Evolutionary conservation across 2,113 vertebrate species (phyloP).

Genomic region (Kryptolebias marmoratus): DNA sequence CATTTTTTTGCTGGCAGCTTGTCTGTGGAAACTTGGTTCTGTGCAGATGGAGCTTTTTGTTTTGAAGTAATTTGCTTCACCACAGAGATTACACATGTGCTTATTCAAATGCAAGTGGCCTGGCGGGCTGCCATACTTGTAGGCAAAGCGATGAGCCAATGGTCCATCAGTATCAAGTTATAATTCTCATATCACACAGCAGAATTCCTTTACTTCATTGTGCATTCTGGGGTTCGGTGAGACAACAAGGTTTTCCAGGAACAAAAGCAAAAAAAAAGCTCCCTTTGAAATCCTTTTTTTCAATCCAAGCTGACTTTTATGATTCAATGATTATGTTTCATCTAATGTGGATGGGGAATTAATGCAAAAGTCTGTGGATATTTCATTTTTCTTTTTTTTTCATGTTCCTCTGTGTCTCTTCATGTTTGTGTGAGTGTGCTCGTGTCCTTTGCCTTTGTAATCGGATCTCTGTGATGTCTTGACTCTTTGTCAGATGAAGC

Average conservation of each 20-base stretch:
- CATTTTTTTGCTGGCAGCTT: slow-evolving; percentile 3
- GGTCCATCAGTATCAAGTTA: slow-evolving; percentile 1
- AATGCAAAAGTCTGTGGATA: slow-evolving; percentile 39
- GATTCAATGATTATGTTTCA: slow-evolving; percentile 22
- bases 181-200: slow-evolving; percentile 4
- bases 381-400: slow-evolving; percentile 50
- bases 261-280: slow-evolving; percentile 13
- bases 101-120: slow-evolving; percentile 15
- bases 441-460: slow-evolving; percentile 67
- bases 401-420: slow-evolving; percentile 29
- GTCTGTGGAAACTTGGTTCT: slow-evolving; percentile 13
- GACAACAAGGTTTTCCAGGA: slow-evolving; percentile 20
- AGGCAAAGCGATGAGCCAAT: slow-evolving; percentile 13
- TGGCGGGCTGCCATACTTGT: not conserved
- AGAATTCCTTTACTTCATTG: slow-evolving; percentile 15
- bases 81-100: not conserved
- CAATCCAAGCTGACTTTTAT: slow-evolving; percentile 4
- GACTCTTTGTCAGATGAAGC: slow-evolving; percentile 63
- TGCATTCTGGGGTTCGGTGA: slow-evolving; percentile 2
- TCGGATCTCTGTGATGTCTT: slow-evolving; percentile 56
- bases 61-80: slow-evolving; percentile 2
- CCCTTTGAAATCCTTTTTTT: slow-evolving; percentile 30
- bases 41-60: not conserved
- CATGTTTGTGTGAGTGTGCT: slow-evolving; percentile 29
- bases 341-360: slow-evolving; percentile 36